Base-by-base conservation (phyloP, 30 jellyfish, hydroid and myxozoan species). In the Pelagia noctiluca region DNA sequence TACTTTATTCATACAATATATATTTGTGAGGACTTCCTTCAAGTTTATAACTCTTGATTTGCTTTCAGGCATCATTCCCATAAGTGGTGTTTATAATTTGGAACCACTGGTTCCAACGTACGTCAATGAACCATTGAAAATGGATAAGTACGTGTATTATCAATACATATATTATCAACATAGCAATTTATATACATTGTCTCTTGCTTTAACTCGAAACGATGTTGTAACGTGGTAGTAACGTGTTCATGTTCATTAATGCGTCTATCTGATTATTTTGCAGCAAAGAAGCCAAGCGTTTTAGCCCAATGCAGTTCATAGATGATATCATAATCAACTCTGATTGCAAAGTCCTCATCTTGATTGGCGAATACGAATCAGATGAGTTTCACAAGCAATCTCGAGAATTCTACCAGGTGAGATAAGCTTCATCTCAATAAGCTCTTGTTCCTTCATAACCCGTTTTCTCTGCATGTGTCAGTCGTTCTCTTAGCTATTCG, bases 81-180 rank as follows among this genome's bases (percentile, higher is more conserved):
- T 87, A 72, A 77, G 92, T 54, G 96, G 96, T 25, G 62, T 87
- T 23, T 87, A 42, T 34, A 92, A 87, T 37, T 50, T 87, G 67
- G 46, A 90, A 31, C 89, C 89, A 1, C 83, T 87, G 50, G 92
- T 87, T 37, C 67, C 54, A 16, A 87, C 90, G n/a, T 54, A 67
- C 83, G 69, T 87, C 61, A 87, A 87, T 63, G 92, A 87, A 35
- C 69, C 91, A 4, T 36, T 87, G 66, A 53, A 46, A 26, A 61
- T 87, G 84, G 80, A 72, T 25, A 54, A 36, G 88, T 72, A 70
- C 31, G 81, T 64, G 23, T 24, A 18, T 46, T 18, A 1, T 76
- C 13, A 21, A 25, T 63, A 19, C 53, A 63, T n/a, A n/a, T n/a
- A n/a, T n/a, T n/a, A n/a, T n/a, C n/a, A n/a, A n/a, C n/a, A n/a